Base-by-base conservation (phyloP, 2,113 vertebrate species). In the Stomatorhinus ivindoensis region DNA sequence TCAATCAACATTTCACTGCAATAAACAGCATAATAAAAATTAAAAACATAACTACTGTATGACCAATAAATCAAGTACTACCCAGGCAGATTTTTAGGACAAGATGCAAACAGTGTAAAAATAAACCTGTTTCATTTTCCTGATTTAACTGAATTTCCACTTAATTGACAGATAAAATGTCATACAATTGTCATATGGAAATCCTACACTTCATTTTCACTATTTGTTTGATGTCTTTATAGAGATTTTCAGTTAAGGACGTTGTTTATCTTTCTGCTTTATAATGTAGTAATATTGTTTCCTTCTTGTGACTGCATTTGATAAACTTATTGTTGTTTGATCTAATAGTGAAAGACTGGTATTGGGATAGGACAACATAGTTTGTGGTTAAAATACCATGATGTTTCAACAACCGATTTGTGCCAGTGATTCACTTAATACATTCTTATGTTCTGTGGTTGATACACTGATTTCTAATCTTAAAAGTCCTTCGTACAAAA, bases 191-290 rank as follows among this genome's bases (percentile, higher is more conserved):
- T n/a, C 21, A 61, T n/a, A 61, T n/a, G 24, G 55, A n/a, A 61
- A 61, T n/a, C 55, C 7, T 8, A 61, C 24, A n/a, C 24, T 61
- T 61, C 7, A n/a, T 61, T 61, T 61, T 61, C 55, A 61, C 24
- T 9, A 61, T 61, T 24, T 61, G 24, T n/a, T 55, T 61, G 55
- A 61, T n/a, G 55, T 61, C 55, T 61, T n/a, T 9, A 24, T 61
- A 58, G 21, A 31, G 27, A 69, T 11, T 69, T 69, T n/a, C 2
- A 0, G 65, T 87, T 27, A 44, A 50, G 55, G 8, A 61, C 2
- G 55, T 21, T 87, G 39, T 87, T 89, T 86, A 88, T 82, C 58
- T 86, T 86, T 88, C 21, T 88, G 10, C 46, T 42, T 91, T 46
- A 69, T 89, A 31, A 58, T 58, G 51, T 27, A 31, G 46, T 31